Conservation (phyloP, 2,113 vertebrate species). For the Cebidichthys violaceus region DNA sequence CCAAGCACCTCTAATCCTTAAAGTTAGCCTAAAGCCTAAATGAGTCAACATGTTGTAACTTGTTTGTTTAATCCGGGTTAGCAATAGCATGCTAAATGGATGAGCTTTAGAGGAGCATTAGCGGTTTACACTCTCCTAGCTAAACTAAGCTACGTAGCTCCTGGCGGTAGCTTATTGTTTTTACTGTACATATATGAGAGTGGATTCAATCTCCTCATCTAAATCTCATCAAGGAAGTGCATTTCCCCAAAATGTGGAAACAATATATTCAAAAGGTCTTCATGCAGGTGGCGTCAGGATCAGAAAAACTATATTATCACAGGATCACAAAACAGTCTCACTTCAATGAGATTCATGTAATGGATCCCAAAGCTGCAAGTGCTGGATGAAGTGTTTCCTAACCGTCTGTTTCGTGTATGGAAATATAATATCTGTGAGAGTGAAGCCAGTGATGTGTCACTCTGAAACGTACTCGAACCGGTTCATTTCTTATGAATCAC, state of each 20-base stretch:
- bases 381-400: neutral
- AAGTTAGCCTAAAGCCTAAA: neutral
- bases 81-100: neutral
- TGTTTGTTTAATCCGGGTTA: neutral
- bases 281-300: neutral
- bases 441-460: neutral
- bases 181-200: no score
- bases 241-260: neutral
- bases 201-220: neutral
- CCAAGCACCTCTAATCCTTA: neutral
- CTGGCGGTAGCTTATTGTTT: neutral
- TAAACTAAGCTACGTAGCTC: neutral
- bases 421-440: slow-evolving; percentile 16
- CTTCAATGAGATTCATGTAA: neutral
- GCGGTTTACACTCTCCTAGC: neutral
- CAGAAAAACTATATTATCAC: neutral
- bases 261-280: neutral
- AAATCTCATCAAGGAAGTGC: neutral
- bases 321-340: neutral
- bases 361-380: no score
- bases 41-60: neutral
- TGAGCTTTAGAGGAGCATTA: neutral
- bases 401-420: neutral
- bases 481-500: slow-evolving; percentile 29
- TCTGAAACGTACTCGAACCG: slow-evolving; percentile 1